Conservation (phyloP, 2,797 vertebrate genomes). For the Sebastiscus tertius region DNA sequence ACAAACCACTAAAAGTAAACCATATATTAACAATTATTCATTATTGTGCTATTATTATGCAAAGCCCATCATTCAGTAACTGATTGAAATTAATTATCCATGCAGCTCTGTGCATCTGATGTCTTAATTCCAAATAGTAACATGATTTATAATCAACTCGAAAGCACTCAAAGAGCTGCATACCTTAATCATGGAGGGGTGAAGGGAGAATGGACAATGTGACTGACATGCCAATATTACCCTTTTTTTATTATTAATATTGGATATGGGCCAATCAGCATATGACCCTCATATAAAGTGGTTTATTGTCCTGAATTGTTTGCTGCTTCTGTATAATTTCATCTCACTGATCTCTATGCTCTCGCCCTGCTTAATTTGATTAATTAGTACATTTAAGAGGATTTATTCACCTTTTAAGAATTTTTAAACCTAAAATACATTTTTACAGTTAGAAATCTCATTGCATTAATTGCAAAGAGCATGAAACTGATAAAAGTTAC, state of each 20-base stretch:
- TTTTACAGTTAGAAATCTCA: neutral
- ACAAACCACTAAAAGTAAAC: neutral
- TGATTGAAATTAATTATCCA: slow-evolving; percentile 48
- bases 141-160: slow-evolving; percentile 24
- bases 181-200: neutral
- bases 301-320: neutral
- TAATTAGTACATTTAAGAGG: neutral
- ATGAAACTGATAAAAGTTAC: neutral
- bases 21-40: slow-evolving; percentile 17
- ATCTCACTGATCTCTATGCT: neutral
- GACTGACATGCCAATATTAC: neutral
- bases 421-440: neutral
- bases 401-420: neutral
- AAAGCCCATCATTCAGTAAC: slow-evolving; percentile 16
- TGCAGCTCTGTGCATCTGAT: slow-evolving; percentile 33
- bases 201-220: neutral
- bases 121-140: neutral
- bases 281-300: neutral
- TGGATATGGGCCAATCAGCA: neutral
- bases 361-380: neutral
- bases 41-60: slow-evolving; percentile 9
- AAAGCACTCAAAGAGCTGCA: slow-evolving; percentile 12
- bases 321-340: neutral
- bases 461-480: neutral
- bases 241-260: neutral